Conservation (phyloP, 2,888 invertebrate species). For the Caenorhabditis sp. region DNA sequence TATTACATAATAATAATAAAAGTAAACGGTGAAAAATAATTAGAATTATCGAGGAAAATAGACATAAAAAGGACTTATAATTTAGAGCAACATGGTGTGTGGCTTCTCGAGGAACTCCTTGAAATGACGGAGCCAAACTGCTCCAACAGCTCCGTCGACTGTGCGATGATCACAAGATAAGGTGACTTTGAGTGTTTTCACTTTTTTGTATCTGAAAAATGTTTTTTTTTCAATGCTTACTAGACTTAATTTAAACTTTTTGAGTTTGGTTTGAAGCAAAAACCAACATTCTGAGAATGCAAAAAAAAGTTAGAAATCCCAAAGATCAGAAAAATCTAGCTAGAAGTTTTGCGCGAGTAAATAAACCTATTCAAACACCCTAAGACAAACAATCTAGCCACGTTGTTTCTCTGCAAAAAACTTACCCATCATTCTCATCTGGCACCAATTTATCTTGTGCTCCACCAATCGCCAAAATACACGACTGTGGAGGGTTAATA, state of each 20-base stretch:
- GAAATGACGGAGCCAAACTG: constrained; percentile 91
- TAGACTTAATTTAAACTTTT: neutral
- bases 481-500: constrained; percentile 80
- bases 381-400: neutral
- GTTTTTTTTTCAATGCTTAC: constrained; percentile 8
- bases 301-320: neutral
- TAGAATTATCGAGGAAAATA: neutral
- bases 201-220: constrained; percentile 69
- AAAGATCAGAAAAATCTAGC: neutral
- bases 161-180: constrained; percentile 96
- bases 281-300: no score
- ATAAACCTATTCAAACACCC: neutral
- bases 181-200: constrained; percentile 86
- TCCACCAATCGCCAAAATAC: constrained; percentile 78
- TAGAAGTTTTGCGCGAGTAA: neutral
- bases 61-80: neutral
- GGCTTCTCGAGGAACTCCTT: constrained; percentile 89
- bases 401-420: neutral
- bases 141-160: constrained; percentile 96
- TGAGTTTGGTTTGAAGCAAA: no score
- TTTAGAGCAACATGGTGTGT: constrained; percentile 87
- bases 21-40: neutral
- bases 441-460: constrained; percentile 67
- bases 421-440: constrained; percentile 60
- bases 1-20: no score